phyloP scores from a whole-genome alignment of 2,113 vertebrate species.

The Rousettus leschenaultii region DNA sequence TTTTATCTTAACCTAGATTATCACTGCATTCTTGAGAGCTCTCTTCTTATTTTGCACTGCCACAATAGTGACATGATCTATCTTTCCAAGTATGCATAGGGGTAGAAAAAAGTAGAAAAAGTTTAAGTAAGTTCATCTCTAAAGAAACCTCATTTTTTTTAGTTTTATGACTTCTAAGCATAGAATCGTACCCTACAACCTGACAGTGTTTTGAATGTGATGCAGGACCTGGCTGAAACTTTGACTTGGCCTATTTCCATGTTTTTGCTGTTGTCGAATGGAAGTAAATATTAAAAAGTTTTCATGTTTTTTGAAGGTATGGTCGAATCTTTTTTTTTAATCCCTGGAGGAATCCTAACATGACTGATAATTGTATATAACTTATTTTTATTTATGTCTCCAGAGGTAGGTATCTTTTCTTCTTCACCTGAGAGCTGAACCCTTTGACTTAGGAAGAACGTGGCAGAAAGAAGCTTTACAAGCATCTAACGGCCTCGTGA shows the following conservation, averaged over 20 bases:
- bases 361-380: background rate
- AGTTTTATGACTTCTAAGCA: background rate
- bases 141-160: background rate
- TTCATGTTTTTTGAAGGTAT: background rate
- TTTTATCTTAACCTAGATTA: background rate
- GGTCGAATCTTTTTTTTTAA: background rate
- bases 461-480: background rate
- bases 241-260: background rate
- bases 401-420: background rate
- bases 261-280: background rate
- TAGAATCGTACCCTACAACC: background rate
- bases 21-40: background rate
- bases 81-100: background rate
- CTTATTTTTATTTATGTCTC: background rate
- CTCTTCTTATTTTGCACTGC: fast-evolving
- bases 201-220: background rate
- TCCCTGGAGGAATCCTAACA: background rate
- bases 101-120: background rate
- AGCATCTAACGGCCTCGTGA: background rate
- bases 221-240: background rate
- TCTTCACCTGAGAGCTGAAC: background rate
- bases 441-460: background rate
- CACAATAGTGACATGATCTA: fast-evolving
- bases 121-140: background rate
- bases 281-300: background rate